Evolutionary conservation across 2,797 vertebrate genomes (phyloP).

Genomic region (Vultur gryphus): DNA sequence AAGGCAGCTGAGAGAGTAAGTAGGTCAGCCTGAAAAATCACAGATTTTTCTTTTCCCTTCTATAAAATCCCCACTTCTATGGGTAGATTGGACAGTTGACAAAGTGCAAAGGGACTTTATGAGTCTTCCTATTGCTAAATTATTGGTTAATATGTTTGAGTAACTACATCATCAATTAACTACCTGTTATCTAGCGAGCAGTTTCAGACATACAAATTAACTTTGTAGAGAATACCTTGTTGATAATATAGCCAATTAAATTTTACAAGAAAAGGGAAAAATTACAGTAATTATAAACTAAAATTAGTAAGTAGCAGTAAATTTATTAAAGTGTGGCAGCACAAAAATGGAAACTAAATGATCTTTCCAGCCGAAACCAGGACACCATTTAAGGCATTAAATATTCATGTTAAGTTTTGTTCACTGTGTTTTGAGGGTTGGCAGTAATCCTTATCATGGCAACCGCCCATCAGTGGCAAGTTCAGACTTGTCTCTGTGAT

Average conservation of each 20-base stretch:
- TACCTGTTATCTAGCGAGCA: not conserved
- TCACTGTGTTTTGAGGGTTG: not conserved
- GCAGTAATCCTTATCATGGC: slow-evolving; percentile 38
- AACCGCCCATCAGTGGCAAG: slow-evolving; percentile 61
- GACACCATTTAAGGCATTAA: not conserved
- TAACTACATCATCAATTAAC: not conserved
- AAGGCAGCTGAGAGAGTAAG: not conserved
- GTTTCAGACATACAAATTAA: not conserved
- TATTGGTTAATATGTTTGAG: not conserved
- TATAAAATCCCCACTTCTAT: not conserved
- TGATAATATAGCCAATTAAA: not conserved
- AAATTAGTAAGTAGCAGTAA: not conserved
- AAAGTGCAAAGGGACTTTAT: not conserved
- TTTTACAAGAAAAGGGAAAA: not conserved
- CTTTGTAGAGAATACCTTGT: not conserved
- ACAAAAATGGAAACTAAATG: not conserved
- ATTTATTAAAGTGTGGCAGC: not conserved
- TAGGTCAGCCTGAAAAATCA: not conserved
- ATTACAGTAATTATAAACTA: not conserved
- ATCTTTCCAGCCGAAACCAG: too few relatives aligned
- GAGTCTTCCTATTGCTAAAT: not conserved
- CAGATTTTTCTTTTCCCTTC: not conserved
- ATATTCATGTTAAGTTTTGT: not conserved
- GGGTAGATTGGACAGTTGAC: not conserved
- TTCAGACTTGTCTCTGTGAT: slow-evolving; percentile 67